Evolutionary conservation across 2,888 invertebrate species (phyloP).

Genomic region (Spatulosminthurus flaviceps): DNA sequence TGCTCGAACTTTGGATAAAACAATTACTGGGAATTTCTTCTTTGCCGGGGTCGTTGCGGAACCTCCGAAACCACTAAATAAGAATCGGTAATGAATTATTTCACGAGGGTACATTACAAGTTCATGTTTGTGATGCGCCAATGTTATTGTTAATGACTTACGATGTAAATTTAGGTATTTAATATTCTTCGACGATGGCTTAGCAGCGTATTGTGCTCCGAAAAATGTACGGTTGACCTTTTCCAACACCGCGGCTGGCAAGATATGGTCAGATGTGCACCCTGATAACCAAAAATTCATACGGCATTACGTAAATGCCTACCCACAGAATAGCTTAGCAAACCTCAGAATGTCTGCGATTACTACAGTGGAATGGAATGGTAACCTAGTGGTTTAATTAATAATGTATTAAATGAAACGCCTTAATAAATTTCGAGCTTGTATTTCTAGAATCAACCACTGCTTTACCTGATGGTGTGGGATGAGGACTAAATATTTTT

Average conservation of each 20-base stretch:
- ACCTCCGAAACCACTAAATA: constrained; percentile 78
- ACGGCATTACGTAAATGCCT: constrained; percentile 49
- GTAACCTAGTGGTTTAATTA: constrained; percentile 66
- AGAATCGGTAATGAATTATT: constrained; percentile 29
- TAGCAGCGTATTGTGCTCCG: constrained; percentile 80
- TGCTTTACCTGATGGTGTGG: no score
- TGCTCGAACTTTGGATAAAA: constrained; percentile 22
- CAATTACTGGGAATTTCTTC: constrained; percentile 65
- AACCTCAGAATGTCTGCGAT: constrained; percentile 67
- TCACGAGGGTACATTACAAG: no score
- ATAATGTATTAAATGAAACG: not conserved
- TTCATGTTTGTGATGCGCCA: no score
- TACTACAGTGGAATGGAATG: constrained; percentile 87
- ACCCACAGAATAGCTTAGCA: constrained; percentile 34
- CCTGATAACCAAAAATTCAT: constrained; percentile 49
- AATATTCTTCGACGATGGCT: constrained; percentile 93
- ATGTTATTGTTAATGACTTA: no score
- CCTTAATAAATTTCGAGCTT: no score
- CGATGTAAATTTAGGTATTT: constrained; percentile 76
- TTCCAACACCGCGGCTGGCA: constrained; percentile 72
- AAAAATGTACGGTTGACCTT: constrained; percentile 77
- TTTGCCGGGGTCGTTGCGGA: constrained; percentile 87
- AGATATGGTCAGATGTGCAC: constrained; percentile 32
- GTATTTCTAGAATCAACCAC: no score
- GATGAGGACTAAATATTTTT: no score